Evolutionary conservation across 2,113 vertebrate genomes (phyloP).

Genomic region (Zosterops hypoxanthus): DNA sequence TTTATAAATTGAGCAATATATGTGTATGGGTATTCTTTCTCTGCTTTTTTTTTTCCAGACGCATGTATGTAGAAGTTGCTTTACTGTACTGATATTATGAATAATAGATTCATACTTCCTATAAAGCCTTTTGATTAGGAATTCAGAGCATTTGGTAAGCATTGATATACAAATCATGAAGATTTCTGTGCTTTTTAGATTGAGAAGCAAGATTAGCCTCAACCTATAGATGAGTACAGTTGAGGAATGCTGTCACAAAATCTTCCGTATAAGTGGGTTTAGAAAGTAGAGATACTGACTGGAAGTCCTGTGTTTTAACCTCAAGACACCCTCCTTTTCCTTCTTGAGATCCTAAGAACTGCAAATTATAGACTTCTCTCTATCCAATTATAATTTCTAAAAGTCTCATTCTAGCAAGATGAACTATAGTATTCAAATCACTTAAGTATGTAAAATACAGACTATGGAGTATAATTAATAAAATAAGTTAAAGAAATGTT

Average conservation of each 20-base stretch:
- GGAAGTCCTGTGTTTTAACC: not conserved
- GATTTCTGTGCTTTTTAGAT: not conserved
- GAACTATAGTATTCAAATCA: constrained; percentile 34
- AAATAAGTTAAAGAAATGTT: constrained; percentile 2
- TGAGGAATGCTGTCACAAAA: not conserved
- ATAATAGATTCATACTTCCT: constrained; percentile 17
- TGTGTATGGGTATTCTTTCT: not conserved
- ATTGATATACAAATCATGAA: constrained; percentile 8
- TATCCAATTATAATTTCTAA: constrained; percentile 52
- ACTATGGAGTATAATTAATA: constrained; percentile 40
- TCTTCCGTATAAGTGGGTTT: not conserved
- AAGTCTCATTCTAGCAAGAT: constrained; percentile 45
- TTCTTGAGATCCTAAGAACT: constrained; percentile 32
- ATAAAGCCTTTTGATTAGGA: constrained; percentile 21
- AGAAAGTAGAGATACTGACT: not conserved
- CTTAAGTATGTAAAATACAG: constrained; percentile 44
- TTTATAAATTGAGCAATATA: constrained; percentile 23
- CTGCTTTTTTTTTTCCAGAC: not conserved
- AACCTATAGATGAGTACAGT: not conserved
- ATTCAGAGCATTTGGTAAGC: constrained; percentile 10
- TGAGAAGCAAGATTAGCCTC: not conserved
- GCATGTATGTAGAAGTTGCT: not conserved
- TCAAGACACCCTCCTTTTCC: not conserved
- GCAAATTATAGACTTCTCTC: constrained; percentile 47
- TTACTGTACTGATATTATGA: constrained; percentile 20